A percentile compares a stretch with the other conserved stretches of the same genome.
phyloP scores from a whole-genome alignment of 2,797 vertebrate genomes.

The Luscinia megarhynchos region DNA sequence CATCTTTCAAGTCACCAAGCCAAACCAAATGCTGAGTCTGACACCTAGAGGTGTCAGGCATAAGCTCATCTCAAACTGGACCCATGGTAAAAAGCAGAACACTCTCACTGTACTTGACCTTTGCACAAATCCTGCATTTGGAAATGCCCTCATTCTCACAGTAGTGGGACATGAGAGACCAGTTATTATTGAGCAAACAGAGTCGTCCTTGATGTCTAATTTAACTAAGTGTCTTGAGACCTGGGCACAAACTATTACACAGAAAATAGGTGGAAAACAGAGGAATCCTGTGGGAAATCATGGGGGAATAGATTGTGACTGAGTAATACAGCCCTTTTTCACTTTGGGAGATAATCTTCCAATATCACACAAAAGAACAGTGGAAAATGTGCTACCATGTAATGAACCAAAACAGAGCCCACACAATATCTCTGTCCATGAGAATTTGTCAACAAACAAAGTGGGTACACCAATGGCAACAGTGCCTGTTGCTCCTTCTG shows the following conservation, averaged over 20 bases:
- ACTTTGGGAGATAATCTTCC: not conserved
- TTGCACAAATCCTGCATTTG: not conserved
- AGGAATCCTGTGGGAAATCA: not conserved
- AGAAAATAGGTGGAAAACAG: not conserved
- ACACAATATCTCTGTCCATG: not conserved
- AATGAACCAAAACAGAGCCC: not conserved
- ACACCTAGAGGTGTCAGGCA: constrained; percentile 17
- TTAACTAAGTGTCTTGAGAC: not conserved
- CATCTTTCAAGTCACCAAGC: not conserved
- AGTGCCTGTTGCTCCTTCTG: constrained; percentile 29
- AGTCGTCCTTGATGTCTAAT: not conserved
- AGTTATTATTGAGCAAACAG: not conserved
- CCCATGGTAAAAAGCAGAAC: not conserved
- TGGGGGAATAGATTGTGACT: not conserved
- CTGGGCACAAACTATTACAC: not conserved
- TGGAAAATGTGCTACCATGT: not conserved
- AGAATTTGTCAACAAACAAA: not conserved
- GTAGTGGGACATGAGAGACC: not conserved
- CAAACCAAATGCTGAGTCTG: not conserved
- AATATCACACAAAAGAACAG: not conserved
- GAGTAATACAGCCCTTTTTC: not conserved
- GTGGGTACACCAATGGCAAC: not conserved
- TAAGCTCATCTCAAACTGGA: not conserved
- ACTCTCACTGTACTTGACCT: not conserved
- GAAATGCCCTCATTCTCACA: not conserved